Conservation (phyloP, 2,797 vertebrate genomes). For the Zenarchopterus dispar region DNA sequence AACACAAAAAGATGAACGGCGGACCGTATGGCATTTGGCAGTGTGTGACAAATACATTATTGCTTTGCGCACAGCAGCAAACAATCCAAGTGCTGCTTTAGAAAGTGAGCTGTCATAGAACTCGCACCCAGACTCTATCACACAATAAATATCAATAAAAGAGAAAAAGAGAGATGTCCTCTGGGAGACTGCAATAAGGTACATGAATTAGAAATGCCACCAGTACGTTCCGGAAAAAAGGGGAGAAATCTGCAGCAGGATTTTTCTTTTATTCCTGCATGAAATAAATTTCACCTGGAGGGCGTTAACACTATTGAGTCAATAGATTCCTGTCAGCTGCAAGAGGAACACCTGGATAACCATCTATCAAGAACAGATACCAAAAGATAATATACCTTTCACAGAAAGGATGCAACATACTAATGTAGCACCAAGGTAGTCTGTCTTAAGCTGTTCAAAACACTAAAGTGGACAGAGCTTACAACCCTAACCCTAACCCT, state of each 20-base stretch:
- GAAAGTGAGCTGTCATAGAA: conserved; percentile 75
- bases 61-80: conserved; percentile 68
- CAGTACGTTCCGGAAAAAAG: conserved; percentile 56
- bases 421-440: too few relatives aligned
- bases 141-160: conserved; percentile 80
- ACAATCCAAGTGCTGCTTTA: conserved; percentile 69
- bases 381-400: not conserved
- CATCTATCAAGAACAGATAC: conserved; percentile 31
- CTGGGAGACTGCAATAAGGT: conserved; percentile 53
- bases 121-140: conserved; percentile 57
- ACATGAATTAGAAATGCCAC: conserved; percentile 76
- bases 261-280: conserved; percentile 53
- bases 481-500: too few relatives aligned
- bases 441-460: too few relatives aligned
- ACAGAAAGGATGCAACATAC: not conserved
- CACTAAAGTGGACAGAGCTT: too few relatives aligned
- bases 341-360: conserved; percentile 36
- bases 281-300: conserved; percentile 56
- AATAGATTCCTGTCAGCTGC: conserved; percentile 25
- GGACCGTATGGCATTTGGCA: conserved; percentile 65
- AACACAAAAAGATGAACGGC: conserved; percentile 69
- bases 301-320: conserved; percentile 38
- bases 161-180: conserved; percentile 68
- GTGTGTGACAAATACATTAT: conserved; percentile 78
- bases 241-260: conserved; percentile 28